Evolutionary conservation across 92 coral and sea anemone genomes (phyloP), one percentile per base, ranked within the genome.

Genomic region (Phenganax marumi): DNA sequence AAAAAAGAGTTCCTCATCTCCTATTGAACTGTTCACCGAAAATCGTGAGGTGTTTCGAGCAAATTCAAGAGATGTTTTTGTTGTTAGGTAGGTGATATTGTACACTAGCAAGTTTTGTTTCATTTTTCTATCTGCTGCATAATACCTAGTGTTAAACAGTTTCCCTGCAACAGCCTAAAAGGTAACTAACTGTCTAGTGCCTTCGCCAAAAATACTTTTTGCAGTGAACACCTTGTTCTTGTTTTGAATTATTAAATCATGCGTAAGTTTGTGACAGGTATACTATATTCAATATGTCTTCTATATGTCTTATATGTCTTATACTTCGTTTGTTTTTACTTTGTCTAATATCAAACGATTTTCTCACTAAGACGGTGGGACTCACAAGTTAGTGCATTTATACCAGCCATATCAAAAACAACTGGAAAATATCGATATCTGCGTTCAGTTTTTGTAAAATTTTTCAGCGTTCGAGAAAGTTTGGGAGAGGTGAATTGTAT

Each of bases 11-110:
- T 61, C 83, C 12, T 78, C 83, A 6, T 78, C 61, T 63, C 83
- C 83, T n/a, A 47, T 78, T 47, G 83, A 78, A 57, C 58, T 78
- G 57, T 78, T 62, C 8, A 78, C 66, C 3, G 69, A 78, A 50
- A 78, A 78, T 46, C 58, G 68, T 18, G 12, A 46, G 16, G 12
- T 78, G 72, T 78, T 61, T 18, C 39, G 18, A 18, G 12, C 72
- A 63, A 78, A 63, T 63, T 78, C 83, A 23, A 61, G 83, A 23
- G 83, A 78, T 60, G 52, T 61, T 39, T 78, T 78, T 49, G 19
- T 78, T 12, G 83, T 78, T 13, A 78, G 83, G 83, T 78, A 23
- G 3, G 73, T 62, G 33, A 65, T 17, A 65, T 65, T 3, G 72
- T 14, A 14, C 22, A 8, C 22, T 1, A 56, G 22, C 63, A 56